phyloP scores from a whole-genome alignment of 2,797 vertebrate genomes.

The Hemibagrus guttatus region DNA sequence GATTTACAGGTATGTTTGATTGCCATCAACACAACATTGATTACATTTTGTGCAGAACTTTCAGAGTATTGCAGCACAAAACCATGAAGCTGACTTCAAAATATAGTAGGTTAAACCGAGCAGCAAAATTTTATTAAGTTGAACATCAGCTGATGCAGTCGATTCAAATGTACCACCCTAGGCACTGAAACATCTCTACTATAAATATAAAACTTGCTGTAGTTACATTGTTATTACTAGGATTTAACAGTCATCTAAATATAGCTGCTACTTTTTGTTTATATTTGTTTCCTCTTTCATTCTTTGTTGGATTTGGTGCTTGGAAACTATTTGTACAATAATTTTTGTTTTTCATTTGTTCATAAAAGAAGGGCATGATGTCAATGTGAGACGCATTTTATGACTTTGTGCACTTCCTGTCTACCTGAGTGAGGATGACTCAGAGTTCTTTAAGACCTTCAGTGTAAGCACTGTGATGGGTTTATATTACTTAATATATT shows the following conservation, averaged over 20 bases:
- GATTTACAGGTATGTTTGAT: not conserved
- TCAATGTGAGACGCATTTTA: too few relatives aligned
- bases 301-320: too few relatives aligned
- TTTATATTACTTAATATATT: too few relatives aligned
- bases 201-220: not conserved
- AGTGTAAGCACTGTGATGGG: too few relatives aligned
- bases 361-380: too few relatives aligned
- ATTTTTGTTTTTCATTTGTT: too few relatives aligned
- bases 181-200: not conserved
- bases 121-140: not conserved
- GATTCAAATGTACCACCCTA: not conserved
- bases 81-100: not conserved
- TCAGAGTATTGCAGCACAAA: not conserved
- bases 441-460: too few relatives aligned
- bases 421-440: too few relatives aligned
- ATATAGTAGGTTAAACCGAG: not conserved
- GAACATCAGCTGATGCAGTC: not conserved
- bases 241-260: not conserved
- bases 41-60: not conserved
- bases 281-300: too few relatives aligned
- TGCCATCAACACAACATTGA: too few relatives aligned
- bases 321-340: too few relatives aligned
- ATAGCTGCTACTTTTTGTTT: not conserved
- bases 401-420: too few relatives aligned
- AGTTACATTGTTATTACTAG: not conserved